Conservation (phyloP, 2,797 vertebrate species). For the Fistularia commersonii region DNA sequence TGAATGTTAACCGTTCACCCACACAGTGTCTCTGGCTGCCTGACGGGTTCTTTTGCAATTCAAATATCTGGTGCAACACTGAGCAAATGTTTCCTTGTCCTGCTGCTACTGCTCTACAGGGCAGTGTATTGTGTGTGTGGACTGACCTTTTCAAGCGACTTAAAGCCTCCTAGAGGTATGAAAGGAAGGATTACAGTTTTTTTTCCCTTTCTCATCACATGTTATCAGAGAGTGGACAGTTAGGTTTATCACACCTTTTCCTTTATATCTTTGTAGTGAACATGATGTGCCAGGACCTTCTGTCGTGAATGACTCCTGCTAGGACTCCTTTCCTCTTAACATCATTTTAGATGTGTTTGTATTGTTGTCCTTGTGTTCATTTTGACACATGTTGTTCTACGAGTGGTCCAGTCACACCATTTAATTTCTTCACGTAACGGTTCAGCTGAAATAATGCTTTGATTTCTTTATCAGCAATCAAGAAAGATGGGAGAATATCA, state of each 20-base stretch:
- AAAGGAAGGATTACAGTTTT: conserved; percentile 37
- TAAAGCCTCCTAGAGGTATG: conserved; percentile 30
- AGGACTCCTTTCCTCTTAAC: conserved; percentile 2
- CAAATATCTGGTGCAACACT: conserved; percentile 55
- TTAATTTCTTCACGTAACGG: neutral
- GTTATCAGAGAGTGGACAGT: conserved; percentile 16
- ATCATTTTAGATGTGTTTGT: neutral
- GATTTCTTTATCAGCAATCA: neutral
- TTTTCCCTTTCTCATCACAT: conserved; percentile 30
- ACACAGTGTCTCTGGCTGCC: conserved; percentile 30
- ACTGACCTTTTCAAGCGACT: conserved; percentile 36
- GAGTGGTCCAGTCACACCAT: neutral
- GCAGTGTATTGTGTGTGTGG: conserved; percentile 39
- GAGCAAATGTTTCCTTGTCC: conserved; percentile 59
- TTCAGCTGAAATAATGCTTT: neutral
- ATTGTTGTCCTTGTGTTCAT: too few relatives aligned
- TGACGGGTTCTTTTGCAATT: conserved; percentile 59
- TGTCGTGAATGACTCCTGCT: conserved; percentile 10
- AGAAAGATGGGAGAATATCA: too few relatives aligned
- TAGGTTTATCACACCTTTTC: conserved; percentile 26
- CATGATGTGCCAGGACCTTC: conserved; percentile 39
- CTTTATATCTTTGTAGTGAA: conserved; percentile 25
- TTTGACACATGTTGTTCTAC: too few relatives aligned
- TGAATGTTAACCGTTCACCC: conserved; percentile 24
- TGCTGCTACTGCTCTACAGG: conserved; percentile 26